Evolutionary conservation across 2,888 invertebrate genomes (phyloP).

Genomic region (Megamerina dolium): DNA sequence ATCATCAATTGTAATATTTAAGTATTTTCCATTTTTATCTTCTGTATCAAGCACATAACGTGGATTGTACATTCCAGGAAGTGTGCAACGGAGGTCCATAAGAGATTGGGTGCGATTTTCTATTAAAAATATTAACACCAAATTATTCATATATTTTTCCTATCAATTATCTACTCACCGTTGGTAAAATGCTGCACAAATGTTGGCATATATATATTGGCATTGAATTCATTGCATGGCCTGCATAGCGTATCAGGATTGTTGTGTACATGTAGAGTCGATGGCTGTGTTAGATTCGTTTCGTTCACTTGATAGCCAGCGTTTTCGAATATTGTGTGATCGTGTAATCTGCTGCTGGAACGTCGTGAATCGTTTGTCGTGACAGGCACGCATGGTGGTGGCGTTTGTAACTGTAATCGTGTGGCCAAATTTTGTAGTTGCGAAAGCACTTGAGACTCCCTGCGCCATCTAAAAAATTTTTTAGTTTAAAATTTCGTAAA

Average conservation of each 20-base stretch:
- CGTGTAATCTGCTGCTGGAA: slow-evolving; percentile 35
- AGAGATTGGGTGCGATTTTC: slow-evolving; percentile 47
- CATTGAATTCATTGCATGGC: slow-evolving; percentile 50
- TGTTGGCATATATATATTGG: slow-evolving; percentile 47
- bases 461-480: slow-evolving; percentile 47
- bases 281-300: too few species aligned
- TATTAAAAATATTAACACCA: slow-evolving; percentile 7
- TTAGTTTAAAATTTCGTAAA: too few species aligned
- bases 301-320: slow-evolving; percentile 44
- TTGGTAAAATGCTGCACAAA: slow-evolving; percentile 35
- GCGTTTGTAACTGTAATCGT: slow-evolving; percentile 46
- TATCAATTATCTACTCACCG: too few species aligned
- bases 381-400: slow-evolving; percentile 44
- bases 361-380: slow-evolving; percentile 42
- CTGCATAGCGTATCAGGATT: slow-evolving; percentile 34
- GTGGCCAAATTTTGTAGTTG: slow-evolving; percentile 48
- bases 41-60: slow-evolving; percentile 44
- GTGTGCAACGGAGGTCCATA: slow-evolving; percentile 46
- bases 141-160: too few species aligned
- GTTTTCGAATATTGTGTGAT: slow-evolving; percentile 40
- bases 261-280: slow-evolving; percentile 22
- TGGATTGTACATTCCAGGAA: slow-evolving; percentile 46
- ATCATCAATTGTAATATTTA: slow-evolving; percentile 46
- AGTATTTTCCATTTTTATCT: slow-evolving; percentile 43
- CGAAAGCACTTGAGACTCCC: slow-evolving; percentile 44